Evolutionary conservation across 2,113 vertebrate species (phyloP).

Genomic region (Podarcis cretensis): DNA sequence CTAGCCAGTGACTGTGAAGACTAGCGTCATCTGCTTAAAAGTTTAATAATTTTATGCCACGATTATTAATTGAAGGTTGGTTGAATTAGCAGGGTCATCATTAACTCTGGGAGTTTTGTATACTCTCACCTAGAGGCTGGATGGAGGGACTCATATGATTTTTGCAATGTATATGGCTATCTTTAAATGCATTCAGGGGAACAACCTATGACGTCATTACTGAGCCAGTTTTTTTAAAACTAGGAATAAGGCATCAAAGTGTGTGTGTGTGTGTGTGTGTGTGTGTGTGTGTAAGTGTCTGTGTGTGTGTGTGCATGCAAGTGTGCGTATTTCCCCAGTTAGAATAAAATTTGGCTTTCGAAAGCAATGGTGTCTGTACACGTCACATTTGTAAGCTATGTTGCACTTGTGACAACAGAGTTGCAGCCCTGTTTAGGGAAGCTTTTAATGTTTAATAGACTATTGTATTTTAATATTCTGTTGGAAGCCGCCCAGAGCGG

Average conservation of each 20-base stretch:
- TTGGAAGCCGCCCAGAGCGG: too few relatives aligned
- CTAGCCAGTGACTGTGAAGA: not conserved
- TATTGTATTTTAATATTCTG: too few relatives aligned
- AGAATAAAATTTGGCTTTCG: not conserved
- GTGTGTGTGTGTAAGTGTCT: not conserved
- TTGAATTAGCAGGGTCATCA: not conserved
- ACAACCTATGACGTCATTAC: not conserved
- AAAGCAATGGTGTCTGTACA: too few relatives aligned
- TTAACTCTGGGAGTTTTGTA: not conserved
- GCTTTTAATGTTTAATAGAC: too few relatives aligned
- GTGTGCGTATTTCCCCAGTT: not conserved
- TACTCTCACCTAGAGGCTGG: not conserved
- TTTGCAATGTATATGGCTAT: not conserved
- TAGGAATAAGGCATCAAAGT: not conserved
- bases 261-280: not conserved
- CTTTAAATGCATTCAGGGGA: not conserved
- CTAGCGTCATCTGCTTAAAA: not conserved
- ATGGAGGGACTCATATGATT: not conserved
- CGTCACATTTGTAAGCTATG: not conserved
- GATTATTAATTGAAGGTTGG: not conserved
- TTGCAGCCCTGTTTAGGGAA: too few relatives aligned
- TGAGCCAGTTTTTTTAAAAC: conserved; percentile 2
- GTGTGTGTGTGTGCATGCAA: too few relatives aligned
- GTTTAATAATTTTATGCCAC: not conserved
- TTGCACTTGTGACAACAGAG: not conserved